A percentile compares a stretch with the other conserved stretches of the same genome.
Evolutionary conservation across 2,888 invertebrate genomes (phyloP).

Genomic region (Melikaiella ostensackeni): DNA sequence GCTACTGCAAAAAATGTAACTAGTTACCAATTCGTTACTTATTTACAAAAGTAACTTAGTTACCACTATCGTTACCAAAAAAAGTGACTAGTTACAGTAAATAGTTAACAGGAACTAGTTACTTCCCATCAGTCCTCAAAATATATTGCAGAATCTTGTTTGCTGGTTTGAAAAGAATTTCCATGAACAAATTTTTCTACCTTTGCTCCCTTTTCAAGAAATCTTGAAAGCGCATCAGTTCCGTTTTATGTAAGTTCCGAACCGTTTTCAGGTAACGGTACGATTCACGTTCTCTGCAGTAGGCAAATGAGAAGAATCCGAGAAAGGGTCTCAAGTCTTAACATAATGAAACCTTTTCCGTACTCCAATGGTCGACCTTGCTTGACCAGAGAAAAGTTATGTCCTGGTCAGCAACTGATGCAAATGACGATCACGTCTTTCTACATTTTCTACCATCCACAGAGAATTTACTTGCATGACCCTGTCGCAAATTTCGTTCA

Average conservation of each 20-base stretch:
- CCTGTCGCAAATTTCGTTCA: slow-evolving; percentile 68
- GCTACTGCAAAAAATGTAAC: too few relatives aligned
- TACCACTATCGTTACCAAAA: too few relatives aligned
- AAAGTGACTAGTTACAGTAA: too few relatives aligned
- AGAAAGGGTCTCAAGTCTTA: not conserved
- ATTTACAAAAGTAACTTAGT: too few relatives aligned
- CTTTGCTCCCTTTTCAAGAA: not conserved
- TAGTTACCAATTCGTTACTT: too few relatives aligned
- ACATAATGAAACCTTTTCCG: slow-evolving; percentile 51
- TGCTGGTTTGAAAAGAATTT: not conserved
- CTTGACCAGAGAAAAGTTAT: slow-evolving; percentile 50
- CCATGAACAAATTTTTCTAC: not conserved
- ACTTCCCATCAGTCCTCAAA: too few relatives aligned
- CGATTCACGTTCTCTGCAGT: not conserved
- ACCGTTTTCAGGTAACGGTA: slow-evolving; percentile 20
- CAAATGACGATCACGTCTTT: slow-evolving; percentile 55
- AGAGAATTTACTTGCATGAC: slow-evolving; percentile 59
- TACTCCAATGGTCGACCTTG: slow-evolving; percentile 41
- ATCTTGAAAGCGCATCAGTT: not conserved
- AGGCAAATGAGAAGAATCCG: slow-evolving; percentile 35
- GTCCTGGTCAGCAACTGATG: slow-evolving; percentile 49
- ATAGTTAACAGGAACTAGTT: too few relatives aligned
- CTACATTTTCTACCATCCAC: slow-evolving; percentile 46
- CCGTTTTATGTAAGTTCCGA: not conserved
- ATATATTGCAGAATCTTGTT: not conserved